Conservation (phyloP, 2,113 vertebrate genomes). For the Argyrosomus japonicus region DNA sequence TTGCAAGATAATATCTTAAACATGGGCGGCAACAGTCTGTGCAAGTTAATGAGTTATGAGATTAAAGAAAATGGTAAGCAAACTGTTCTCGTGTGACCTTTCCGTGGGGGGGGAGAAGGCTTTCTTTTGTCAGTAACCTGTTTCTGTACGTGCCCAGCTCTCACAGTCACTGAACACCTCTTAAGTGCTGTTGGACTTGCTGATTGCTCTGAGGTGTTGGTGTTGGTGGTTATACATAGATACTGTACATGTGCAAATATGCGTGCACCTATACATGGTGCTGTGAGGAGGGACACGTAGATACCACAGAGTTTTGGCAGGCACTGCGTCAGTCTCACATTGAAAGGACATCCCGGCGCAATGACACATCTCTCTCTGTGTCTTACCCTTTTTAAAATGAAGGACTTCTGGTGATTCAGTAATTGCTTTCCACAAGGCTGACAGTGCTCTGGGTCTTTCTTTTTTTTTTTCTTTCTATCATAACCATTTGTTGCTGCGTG, state of each 20-base stretch:
- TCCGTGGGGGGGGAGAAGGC: not conserved
- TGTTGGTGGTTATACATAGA: conserved; percentile 40
- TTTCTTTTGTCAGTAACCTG: conserved; percentile 27
- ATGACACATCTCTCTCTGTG: conserved; percentile 26
- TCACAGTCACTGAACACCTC: conserved; percentile 37
- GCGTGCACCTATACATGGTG: not conserved
- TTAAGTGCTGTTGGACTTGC: conserved; percentile 34
- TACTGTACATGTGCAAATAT: not conserved
- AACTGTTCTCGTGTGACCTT: not conserved
- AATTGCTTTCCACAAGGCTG: conserved; percentile 10
- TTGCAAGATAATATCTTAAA: not conserved
- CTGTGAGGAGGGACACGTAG: conserved; percentile 45
- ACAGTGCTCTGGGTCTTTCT: not conserved
- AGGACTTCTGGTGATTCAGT: conserved; percentile 30
- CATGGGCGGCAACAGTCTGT: too few species aligned
- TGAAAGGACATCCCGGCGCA: conserved; percentile 51
- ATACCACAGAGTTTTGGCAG: conserved; percentile 28
- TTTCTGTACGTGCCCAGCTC: conserved; percentile 12
- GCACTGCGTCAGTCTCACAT: not conserved
- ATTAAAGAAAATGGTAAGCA: not conserved
- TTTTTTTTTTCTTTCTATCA: not conserved
- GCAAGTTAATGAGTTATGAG: not conserved
- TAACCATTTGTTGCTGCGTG: conserved; percentile 7
- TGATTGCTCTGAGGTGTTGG: conserved; percentile 25
- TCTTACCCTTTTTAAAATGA: not conserved